Base-by-base conservation (phyloP, 2,113 vertebrate species). In the Xenopus laevis region DNA sequence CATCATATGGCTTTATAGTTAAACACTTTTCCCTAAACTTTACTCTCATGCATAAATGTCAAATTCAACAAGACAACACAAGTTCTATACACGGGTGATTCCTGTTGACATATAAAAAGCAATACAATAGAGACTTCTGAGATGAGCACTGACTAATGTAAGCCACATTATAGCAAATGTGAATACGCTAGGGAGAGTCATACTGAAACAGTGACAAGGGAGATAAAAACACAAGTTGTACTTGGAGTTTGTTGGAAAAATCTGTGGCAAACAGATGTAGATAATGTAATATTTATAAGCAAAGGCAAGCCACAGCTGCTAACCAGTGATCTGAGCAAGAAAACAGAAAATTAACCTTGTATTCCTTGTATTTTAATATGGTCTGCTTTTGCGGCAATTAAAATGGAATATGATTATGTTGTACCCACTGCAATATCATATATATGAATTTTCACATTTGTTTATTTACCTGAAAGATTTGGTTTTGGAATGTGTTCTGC, bases 241-340 rank as follows among this genome's bases (percentile, higher is more conserved):
- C 47, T 50, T 50, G 53, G 53, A 17, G 15, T 55, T 55, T 55
- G 17, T 8, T n/a, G 15, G 53, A 9, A 55, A 55, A 55, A 55
- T 55, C 53, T 55, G 47, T 16, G 15, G 47, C 47, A 50, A 50
- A 50, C 47, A n/a, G 53, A 55, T 55, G 53, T 55, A n/a, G 47
- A 55, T 55, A 16, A 55, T 55, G 53, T 55, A 55, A 55, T n/a
- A 55, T 55, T 16, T 55, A 55, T 55, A 55, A 55, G 53, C 47
- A 13, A 4, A 55, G 17, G 7, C 7, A 5, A n/a, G 17, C 7
- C 17, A 16, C 17, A 55, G 8, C 53, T 55, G 53, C 17, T 55
- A 55, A 55, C 16, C 15, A 55, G 3, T 55, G 53, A n/a, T 55
- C 9, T n/a, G 53, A n/a, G 17, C 53, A 55, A n/a, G 53, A n/a